These are phyloP conservation scores for Engraulis encrasicolus DNA, from an alignment of 2,113 vertebrate species.

Conservation along the genomic window DNA sequence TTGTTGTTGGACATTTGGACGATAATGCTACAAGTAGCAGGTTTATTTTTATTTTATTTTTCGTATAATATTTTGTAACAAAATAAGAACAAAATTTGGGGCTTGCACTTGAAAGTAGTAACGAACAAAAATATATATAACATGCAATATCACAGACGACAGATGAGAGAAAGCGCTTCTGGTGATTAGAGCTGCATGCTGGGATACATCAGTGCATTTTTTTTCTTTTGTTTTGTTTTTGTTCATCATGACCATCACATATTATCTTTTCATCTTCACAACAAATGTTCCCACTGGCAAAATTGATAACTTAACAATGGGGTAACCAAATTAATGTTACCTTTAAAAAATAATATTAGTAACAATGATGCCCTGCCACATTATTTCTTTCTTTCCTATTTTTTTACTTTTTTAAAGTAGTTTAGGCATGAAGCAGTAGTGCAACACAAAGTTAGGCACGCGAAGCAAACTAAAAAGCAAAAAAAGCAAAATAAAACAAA, in stretches of 20 bases:
- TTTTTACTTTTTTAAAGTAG: constrained; percentile 20
- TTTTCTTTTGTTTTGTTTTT: background rate
- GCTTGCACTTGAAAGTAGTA: background rate
- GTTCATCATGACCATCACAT: too few relatives aligned
- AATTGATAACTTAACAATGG: background rate
- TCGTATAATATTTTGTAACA: background rate
- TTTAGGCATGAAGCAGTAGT: constrained; percentile 31
- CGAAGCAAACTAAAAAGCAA: constrained; percentile 9
- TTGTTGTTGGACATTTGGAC: background rate
- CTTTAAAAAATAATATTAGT: constrained; percentile 7
- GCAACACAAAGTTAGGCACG: constrained; percentile 11
- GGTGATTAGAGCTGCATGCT: background rate
- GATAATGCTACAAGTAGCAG: constrained; percentile 12
- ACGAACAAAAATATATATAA: background rate
- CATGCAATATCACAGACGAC: background rate
- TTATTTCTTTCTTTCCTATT: too few relatives aligned
- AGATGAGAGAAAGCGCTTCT: background rate
- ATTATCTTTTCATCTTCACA: background rate
- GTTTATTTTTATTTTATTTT: background rate
- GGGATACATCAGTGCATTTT: background rate
- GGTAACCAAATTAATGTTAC: background rate
- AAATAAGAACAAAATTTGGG: background rate
- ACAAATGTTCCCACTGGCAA: background rate
- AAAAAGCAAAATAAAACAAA: constrained; percentile 16
- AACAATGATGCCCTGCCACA: background rate